phyloP scores from a whole-genome alignment of 1,140 invertebrate species.

The Delia radicum region DNA sequence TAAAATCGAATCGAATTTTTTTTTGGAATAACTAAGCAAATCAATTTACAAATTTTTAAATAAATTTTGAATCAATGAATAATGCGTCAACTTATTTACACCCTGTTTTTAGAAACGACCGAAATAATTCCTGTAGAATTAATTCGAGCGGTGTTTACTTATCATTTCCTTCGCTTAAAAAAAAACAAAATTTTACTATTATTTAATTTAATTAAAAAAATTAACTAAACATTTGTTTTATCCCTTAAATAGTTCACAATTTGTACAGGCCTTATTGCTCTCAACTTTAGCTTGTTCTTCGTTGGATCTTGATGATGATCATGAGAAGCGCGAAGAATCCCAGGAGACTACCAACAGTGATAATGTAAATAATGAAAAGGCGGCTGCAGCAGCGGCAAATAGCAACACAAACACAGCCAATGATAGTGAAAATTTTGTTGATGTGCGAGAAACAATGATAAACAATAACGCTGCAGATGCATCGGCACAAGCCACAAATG shows the following conservation, averaged over 20 bases:
- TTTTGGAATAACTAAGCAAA: too few relatives aligned
- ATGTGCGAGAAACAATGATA: slow-evolving; percentile 42
- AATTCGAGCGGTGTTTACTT: too few relatives aligned
- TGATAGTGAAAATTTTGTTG: slow-evolving; percentile 31
- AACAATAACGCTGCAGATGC: slow-evolving; percentile 50
- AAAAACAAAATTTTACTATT: too few relatives aligned
- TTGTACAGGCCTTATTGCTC: slow-evolving; percentile 48
- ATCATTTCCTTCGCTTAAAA: too few relatives aligned
- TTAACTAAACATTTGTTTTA: neutral
- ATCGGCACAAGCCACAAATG: slow-evolving; percentile 35
- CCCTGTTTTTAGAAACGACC: too few relatives aligned
- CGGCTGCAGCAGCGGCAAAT: slow-evolving; percentile 12
- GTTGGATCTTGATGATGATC: slow-evolving; percentile 33
- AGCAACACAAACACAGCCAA: slow-evolving; percentile 35
- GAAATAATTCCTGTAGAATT: too few relatives aligned
- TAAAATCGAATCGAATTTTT: too few relatives aligned
- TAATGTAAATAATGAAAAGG: slow-evolving; percentile 54
- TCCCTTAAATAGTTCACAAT: slow-evolving; percentile 42
- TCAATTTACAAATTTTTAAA: too few relatives aligned
- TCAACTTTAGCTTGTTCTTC: slow-evolving; percentile 46
- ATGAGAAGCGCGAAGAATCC: slow-evolving; percentile 28
- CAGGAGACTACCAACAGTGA: slow-evolving; percentile 46
- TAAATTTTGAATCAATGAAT: too few relatives aligned
- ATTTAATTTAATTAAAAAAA: neutral
- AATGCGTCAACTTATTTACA: too few relatives aligned